phyloP scores from a whole-genome alignment of 1,140 invertebrate genomes.

The Calosoma granatense region DNA sequence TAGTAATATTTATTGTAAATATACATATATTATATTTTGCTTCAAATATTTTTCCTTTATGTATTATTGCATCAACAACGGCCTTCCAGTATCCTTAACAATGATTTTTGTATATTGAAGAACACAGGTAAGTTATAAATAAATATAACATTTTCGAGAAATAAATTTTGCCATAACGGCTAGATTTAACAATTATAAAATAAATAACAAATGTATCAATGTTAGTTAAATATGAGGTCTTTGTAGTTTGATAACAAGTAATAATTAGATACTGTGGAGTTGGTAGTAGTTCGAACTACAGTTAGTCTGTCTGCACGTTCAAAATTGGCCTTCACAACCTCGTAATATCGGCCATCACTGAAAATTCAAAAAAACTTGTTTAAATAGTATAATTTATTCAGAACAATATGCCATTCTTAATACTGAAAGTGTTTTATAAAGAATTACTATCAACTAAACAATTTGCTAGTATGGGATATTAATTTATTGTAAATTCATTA shows the following conservation, averaged over 20 bases:
- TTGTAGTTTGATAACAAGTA: slow-evolving; percentile 87
- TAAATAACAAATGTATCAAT: neutral
- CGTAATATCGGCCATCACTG: slow-evolving; percentile 98
- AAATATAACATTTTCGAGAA: neutral
- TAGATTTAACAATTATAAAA: neutral
- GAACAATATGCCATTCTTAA: too few relatives aligned
- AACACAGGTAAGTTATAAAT: neutral
- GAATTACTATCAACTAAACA: too few relatives aligned
- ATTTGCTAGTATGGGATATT: too few relatives aligned
- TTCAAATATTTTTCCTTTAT: neutral
- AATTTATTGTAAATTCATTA: too few relatives aligned
- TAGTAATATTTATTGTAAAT: slow-evolving; percentile 11
- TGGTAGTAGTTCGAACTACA: slow-evolving; percentile 91
- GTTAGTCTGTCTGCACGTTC: slow-evolving; percentile 93
- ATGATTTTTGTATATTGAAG: neutral
- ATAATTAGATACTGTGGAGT: slow-evolving; percentile 82
- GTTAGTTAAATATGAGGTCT: slow-evolving; percentile 86
- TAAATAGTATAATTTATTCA: slow-evolving; percentile 9
- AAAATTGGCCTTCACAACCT: slow-evolving; percentile 98
- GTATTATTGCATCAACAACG: neutral
- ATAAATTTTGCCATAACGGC: neutral
- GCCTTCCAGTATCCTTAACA: neutral
- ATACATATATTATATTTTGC: slow-evolving; percentile 11
- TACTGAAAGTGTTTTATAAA: too few relatives aligned
- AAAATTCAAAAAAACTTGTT: slow-evolving; percentile 31